Base-by-base conservation (phyloP, 1,140 invertebrate species). In the Lithobius niger region DNA sequence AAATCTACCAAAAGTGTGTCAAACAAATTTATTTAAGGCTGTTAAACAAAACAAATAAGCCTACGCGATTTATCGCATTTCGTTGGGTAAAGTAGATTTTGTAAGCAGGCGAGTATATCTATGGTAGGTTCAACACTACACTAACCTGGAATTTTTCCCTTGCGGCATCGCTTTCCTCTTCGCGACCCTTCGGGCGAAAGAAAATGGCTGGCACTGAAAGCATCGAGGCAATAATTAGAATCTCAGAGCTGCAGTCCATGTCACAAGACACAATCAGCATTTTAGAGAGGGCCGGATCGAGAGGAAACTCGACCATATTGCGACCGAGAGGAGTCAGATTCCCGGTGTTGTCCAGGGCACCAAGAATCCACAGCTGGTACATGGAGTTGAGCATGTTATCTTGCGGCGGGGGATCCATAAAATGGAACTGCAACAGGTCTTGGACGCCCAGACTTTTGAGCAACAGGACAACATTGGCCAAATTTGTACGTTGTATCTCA, bases 361-460 rank as follows among this genome's bases (percentile, higher is more conserved):
- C 93, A 10, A 99, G 74, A 57, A 97, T 97, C 97, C 97, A 99
- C 27, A 99, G 71, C 68, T 99, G 96, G 73, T 98, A 99, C 75
- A 99, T 84, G 0, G 97, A 99, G 73, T 99, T 99, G 10, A 99
- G 74, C 66, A 99, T 97, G 64, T 98, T 99, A 68, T 99, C 96
- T 74, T 92, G 86, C 2, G 97, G 96, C 3, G 97, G 96, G 13
- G 96, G 93, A 69, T 99, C 97, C 97, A 99, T 99, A 64, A 99
- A 99, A 69, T 99, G 95, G 69, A 99, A 99, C 52, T 93, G 88
- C 19, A 99, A 70, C 16, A 99, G 74, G 74, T 98, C 90, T 63
- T 97, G 86, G 1, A 99, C 95, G 1, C 91, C 89, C 1, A 99
- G 71, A 0, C 92, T 97, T 71, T 99, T 98, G 0, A 99, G 72